Evolutionary conservation across 2,113 vertebrate species (phyloP), one percentile per base, ranked within the genome.

Genomic region (Chaenogobius annularis): DNA sequence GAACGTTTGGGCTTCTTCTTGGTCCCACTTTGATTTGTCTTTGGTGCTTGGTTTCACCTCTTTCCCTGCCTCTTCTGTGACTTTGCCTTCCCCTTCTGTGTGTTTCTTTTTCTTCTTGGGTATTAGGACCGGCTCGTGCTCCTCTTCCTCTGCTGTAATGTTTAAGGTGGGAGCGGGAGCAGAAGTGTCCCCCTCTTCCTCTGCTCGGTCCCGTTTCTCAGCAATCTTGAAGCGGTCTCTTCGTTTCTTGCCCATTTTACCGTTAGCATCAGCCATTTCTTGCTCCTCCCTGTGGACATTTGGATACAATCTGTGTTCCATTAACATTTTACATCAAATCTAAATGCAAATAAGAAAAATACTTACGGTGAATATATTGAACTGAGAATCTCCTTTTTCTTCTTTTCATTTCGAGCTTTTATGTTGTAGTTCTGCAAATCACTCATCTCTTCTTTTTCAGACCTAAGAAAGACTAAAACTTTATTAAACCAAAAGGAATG

Each of bases 341-440:
- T 31, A 11, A 43, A 46, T 13, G n/a, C 13, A 3, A 3, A 0
- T 2, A 23, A 19, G 22, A 10, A 23, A 7, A n/a, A 11, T 73
- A 93, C 96, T 92, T 75, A 97, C 96, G 88, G 86, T 15, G 89
- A 19, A 64, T 87, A 93, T 6, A 97, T 40, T 0, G 95, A 96
- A 69, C 77, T 85, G 47, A 98, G 88, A 76, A 95, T 87, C 74
- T 95, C 91, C 52, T 43, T 87, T 85, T 96, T 98, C 83, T 93
- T 96, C 83, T 80, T 86, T 0, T 44, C 0, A 61, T 95, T 94
- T 72, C 84, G 85, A 0, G 92, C 93, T 75, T 96, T 96, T 70
- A 94, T 92, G 77, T 81, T 79, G 48, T 94, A 97, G 3, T 90
- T 90, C 19, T 87, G 90, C 82, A 94, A 81, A 46, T 98, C 96